Evolutionary conservation across 1,140 invertebrate species (phyloP), one percentile per base, ranked within the genome.

Genomic region (Bombus superbus): DNA sequence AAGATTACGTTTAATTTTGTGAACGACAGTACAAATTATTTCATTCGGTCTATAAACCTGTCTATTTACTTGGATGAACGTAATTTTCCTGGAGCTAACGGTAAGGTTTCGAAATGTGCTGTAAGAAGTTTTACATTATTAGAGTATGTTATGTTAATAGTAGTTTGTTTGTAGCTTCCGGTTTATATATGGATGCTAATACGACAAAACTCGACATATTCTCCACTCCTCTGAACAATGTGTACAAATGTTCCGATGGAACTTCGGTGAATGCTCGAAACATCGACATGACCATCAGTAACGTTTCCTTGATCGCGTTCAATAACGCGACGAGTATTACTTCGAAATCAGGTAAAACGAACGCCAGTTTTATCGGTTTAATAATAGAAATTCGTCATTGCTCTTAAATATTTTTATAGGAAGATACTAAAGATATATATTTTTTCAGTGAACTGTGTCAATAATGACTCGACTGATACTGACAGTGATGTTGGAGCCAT

Each of bases 281-380:
- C 0, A 3, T 38, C 11, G 18, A 76, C 82, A 10, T 80, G 22
- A 35, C n/a, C 8, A 76, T 92, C 38, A 74, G 3, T 2, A 44
- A 89, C 15, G 80, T 88, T 11, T 44, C 76, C 15, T 59, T 92
- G 38, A 90, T 91, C 18, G 88, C 88, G 22, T 92, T 89, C 73
- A 91, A 92, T n/a, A 57, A 32, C 1, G 85, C 5, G 0, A 38
- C 0, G 0, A 44, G 57, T 13, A 25, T 80, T 5, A 28, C 83
- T 0, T 18, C 47, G 6, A 81, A 32, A 72, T 59, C 79, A 77
- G 87, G 91, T 91, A 85, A 83, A 72, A 13, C 13, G 57, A 22
- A 40, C 22, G 0, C 15, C 28, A 9, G 3, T 15, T n/a, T 71
- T n/a, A 15, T 15, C 25, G 10, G 25, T n/a, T n/a, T 9, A 13